These are phyloP conservation scores for Rhinolophus sinicus DNA, from an alignment of 2,113 vertebrate genomes.

Conservation along the genomic window DNA sequence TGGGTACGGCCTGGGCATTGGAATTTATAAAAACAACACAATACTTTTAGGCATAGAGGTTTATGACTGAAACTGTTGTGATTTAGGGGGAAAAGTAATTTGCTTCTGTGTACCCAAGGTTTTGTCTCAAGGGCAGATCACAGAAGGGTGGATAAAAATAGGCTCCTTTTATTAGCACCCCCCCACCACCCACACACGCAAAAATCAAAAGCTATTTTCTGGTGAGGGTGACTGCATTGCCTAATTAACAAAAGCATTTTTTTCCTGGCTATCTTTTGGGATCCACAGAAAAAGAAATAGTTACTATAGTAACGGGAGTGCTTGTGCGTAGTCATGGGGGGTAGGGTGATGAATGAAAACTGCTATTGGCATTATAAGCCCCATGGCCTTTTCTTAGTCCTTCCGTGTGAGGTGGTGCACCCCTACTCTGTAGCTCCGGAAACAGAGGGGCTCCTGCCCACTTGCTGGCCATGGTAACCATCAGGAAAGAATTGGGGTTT, in stretches of 20 bases:
- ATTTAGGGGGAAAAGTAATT: background rate
- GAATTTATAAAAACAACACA: background rate
- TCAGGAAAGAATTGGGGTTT: background rate
- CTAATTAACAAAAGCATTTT: slow-evolving; percentile 26
- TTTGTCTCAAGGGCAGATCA: background rate
- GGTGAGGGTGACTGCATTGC: background rate
- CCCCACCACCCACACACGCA: background rate
- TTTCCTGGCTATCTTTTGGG: background rate
- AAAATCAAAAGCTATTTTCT: background rate
- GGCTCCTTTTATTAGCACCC: background rate
- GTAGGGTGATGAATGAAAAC: background rate
- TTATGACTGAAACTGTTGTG: background rate
- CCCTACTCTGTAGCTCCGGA: slow-evolving; percentile 12
- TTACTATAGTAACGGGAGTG: background rate
- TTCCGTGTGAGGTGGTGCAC: background rate
- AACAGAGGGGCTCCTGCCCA: background rate
- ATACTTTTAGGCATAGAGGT: background rate
- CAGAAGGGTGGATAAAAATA: background rate
- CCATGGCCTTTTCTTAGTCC: background rate
- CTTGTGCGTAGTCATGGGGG: background rate
- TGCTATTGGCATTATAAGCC: background rate
- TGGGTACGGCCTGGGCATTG: background rate
- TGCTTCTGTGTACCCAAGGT: background rate
- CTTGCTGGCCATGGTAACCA: slow-evolving; percentile 16
- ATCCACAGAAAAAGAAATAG: slow-evolving; percentile 2